phyloP scores from a whole-genome alignment of 2,888 invertebrate genomes.

The Dasypogon diadema region DNA sequence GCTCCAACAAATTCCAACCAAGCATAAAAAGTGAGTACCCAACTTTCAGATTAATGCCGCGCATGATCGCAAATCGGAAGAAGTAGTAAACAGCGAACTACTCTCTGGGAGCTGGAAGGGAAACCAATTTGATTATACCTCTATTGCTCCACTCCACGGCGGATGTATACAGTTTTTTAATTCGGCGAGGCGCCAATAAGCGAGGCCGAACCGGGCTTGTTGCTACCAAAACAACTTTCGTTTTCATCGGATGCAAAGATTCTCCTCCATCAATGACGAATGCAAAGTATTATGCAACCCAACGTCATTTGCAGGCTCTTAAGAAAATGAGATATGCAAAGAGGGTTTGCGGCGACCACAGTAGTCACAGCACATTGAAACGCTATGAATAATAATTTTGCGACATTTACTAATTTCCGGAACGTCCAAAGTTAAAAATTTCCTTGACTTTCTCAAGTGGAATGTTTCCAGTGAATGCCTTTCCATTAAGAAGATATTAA shows the following conservation, averaged over 20 bases:
- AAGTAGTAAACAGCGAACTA: neutral
- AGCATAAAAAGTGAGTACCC: slow-evolving; percentile 12
- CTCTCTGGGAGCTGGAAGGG: neutral
- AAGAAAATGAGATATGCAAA: too few relatives aligned
- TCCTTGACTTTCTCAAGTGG: too few relatives aligned
- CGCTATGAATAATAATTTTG: too few relatives aligned
- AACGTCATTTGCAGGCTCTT: neutral
- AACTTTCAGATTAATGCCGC: slow-evolving; percentile 18
- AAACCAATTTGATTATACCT: neutral
- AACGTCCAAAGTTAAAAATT: too few relatives aligned
- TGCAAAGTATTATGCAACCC: slow-evolving; percentile 13
- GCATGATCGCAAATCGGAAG: slow-evolving; percentile 14
- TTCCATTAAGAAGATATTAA: too few relatives aligned
- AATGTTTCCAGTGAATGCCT: too few relatives aligned
- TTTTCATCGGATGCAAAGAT: neutral
- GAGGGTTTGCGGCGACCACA: too few relatives aligned
- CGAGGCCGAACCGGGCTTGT: neutral
- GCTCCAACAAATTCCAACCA: slow-evolving; percentile 26
- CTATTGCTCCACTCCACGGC: neutral
- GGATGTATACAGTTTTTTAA: neutral
- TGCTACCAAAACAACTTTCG: slow-evolving; percentile 39
- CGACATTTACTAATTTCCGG: too few relatives aligned
- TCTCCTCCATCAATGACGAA: slow-evolving; percentile 1
- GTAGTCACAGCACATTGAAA: too few relatives aligned
- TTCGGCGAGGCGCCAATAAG: neutral